These are phyloP conservation scores for Quadroppia sp. DNA, from an alignment of 2,888 invertebrate species.

Conservation along the genomic window DNA sequence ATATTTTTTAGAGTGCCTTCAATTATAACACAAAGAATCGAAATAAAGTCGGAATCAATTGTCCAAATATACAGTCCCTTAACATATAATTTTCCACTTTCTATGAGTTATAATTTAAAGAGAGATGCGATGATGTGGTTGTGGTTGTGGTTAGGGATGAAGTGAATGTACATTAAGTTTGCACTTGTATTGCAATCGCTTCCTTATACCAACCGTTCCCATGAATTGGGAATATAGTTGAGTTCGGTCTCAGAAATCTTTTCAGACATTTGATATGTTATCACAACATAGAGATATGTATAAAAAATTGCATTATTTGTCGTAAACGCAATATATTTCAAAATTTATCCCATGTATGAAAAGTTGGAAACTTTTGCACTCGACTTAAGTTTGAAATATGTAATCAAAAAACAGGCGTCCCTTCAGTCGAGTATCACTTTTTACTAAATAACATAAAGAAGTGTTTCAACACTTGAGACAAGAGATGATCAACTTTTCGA, in stretches of 20 bases:
- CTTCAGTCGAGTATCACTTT: constrained; percentile 22
- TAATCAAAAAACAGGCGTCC: not conserved
- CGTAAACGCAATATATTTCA: not conserved
- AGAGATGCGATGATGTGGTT: constrained; percentile 27
- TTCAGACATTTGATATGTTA: constrained; percentile 33
- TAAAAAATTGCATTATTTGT: constrained; percentile 31
- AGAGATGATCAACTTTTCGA: too few relatives aligned
- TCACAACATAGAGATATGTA: constrained; percentile 20
- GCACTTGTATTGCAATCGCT: constrained; percentile 1
- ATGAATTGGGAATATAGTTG: not conserved
- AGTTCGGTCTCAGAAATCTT: not conserved
- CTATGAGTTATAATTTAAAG: constrained; percentile 23
- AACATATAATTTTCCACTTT: constrained; percentile 38
- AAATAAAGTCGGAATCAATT: constrained; percentile 27
- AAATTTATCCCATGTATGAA: not conserved
- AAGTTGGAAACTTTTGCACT: not conserved
- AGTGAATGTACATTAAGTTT: not conserved
- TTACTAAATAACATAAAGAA: constrained; percentile 16
- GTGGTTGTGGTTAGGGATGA: constrained; percentile 16
- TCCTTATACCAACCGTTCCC: constrained; percentile 11
- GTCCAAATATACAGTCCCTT: constrained; percentile 23
- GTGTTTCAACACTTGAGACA: constrained; percentile 9
- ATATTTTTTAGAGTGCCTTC: constrained; percentile 25
- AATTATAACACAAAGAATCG: constrained; percentile 1
- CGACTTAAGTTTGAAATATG: not conserved